Evolutionary conservation across 2,888 invertebrate genomes (phyloP).

Genomic region (Stenichneumon culpator): DNA sequence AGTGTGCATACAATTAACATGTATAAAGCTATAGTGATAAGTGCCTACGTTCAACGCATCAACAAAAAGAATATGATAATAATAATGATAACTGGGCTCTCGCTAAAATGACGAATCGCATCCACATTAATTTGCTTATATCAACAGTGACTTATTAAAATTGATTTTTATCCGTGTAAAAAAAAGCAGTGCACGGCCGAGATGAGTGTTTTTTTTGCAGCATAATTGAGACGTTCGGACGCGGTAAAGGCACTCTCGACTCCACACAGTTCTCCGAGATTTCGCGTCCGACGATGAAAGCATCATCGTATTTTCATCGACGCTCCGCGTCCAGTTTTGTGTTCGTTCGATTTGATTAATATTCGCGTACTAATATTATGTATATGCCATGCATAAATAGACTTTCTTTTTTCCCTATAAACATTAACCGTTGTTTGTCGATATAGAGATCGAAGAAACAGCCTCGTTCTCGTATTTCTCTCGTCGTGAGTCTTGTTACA

Average conservation of each 20-base stretch:
- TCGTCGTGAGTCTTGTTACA: conserved; percentile 21
- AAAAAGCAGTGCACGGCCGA: conserved; percentile 31
- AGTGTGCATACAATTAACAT: conserved; percentile 20
- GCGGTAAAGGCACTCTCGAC: conserved; percentile 67
- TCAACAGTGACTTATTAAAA: conserved; percentile 37
- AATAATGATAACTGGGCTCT: not conserved
- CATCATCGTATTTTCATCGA: conserved; percentile 17
- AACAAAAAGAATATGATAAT: conserved; percentile 15
- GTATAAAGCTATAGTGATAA: conserved; percentile 32
- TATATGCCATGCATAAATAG: conserved; percentile 62
- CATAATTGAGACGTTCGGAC: conserved; percentile 49
- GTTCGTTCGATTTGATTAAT: conserved; percentile 47
- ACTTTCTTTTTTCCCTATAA: conserved; percentile 43
- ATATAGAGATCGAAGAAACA: conserved; percentile 40
- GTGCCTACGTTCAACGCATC: conserved; percentile 38
- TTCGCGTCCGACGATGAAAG: not conserved
- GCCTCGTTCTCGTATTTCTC: conserved; percentile 10
- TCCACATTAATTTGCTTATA: conserved; percentile 35
- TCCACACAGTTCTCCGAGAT: conserved; percentile 18
- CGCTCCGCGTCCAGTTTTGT: conserved; percentile 12
- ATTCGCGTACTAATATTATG: conserved; percentile 34
- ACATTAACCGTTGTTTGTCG: conserved; percentile 37
- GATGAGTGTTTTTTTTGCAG: conserved; percentile 7
- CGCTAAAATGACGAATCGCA: conserved; percentile 14
- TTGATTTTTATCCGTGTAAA: conserved; percentile 17